These are phyloP conservation scores for Aelia acuminata DNA, from an alignment of 2,888 invertebrate genomes.

Conservation along the genomic window DNA sequence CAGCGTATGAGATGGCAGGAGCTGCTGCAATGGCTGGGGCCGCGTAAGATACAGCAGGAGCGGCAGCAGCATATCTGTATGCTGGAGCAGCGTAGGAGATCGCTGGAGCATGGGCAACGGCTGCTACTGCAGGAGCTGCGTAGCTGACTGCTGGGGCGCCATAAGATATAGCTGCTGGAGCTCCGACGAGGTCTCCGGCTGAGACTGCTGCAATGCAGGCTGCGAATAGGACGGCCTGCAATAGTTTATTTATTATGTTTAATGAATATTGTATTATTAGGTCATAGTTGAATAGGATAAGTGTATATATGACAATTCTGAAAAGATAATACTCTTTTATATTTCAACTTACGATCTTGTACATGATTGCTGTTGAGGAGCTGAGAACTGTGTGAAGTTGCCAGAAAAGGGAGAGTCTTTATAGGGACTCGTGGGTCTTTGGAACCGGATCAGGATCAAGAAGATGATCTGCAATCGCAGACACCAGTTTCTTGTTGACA, in stretches of 20 bases:
- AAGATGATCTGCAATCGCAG: slow-evolving; percentile 18
- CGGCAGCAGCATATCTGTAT: slow-evolving; percentile 41
- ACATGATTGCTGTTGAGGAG: background rate
- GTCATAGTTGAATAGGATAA: too few species aligned
- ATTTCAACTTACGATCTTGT: slow-evolving; percentile 10
- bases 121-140: slow-evolving; percentile 59
- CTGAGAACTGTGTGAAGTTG: background rate
- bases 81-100: slow-evolving; percentile 60
- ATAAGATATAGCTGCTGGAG: slow-evolving; percentile 69
- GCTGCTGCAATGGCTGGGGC: slow-evolving; percentile 52
- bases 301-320: background rate
- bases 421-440: background rate
- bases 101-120: slow-evolving; percentile 65
- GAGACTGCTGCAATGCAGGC: slow-evolving; percentile 69
- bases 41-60: slow-evolving; percentile 56
- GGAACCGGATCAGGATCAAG: background rate
- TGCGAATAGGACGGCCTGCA: slow-evolving; percentile 69
- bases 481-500: slow-evolving; percentile 30
- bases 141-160: slow-evolving; percentile 66
- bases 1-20: slow-evolving; percentile 59
- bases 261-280: too few species aligned
- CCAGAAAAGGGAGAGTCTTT: background rate
- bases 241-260: slow-evolving; percentile 53
- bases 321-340: background rate
- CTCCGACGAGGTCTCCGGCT: slow-evolving; percentile 68